phyloP scores from a whole-genome alignment of 2,113 vertebrate genomes.

The Dromaius novaehollandiae region DNA sequence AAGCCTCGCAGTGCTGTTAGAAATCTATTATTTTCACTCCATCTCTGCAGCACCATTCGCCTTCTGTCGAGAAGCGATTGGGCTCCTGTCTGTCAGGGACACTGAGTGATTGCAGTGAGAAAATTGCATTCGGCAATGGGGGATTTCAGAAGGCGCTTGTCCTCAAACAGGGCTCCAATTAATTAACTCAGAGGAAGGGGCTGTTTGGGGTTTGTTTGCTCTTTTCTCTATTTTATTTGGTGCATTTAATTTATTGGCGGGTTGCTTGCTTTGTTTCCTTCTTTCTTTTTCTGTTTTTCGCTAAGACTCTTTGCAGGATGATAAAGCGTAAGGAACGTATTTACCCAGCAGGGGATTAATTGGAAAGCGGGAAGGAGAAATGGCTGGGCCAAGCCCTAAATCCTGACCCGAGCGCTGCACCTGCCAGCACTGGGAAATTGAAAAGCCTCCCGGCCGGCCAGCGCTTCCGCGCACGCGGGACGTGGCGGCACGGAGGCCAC shows the following conservation, averaged over 20 bases:
- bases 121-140: slow-evolving; percentile 75
- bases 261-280: neutral
- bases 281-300: slow-evolving; percentile 27
- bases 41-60: slow-evolving; percentile 42
- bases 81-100: slow-evolving; percentile 73
- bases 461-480: rapidly evolving
- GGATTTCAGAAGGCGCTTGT: slow-evolving; percentile 72
- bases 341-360: slow-evolving; percentile 29
- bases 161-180: slow-evolving; percentile 76
- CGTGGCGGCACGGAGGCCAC: neutral
- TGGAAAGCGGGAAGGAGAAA: slow-evolving; percentile 24
- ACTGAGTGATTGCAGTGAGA: slow-evolving; percentile 68
- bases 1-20: slow-evolving; percentile 23
- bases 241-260: slow-evolving; percentile 60
- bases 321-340: neutral
- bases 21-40: slow-evolving; percentile 63
- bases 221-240: slow-evolving; percentile 28
- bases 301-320: neutral
- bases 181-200: slow-evolving; percentile 75
- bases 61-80: slow-evolving; percentile 72
- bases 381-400: slow-evolving; percentile 19
- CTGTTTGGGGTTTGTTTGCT: slow-evolving; percentile 2
- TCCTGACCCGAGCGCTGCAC: neutral
- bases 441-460: neutral
- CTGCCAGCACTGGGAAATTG: neutral